Evolutionary conservation across 2,888 invertebrate species (phyloP), one percentile per base, ranked within the genome.

Genomic region (Chaetogeoica ovagalla): DNA sequence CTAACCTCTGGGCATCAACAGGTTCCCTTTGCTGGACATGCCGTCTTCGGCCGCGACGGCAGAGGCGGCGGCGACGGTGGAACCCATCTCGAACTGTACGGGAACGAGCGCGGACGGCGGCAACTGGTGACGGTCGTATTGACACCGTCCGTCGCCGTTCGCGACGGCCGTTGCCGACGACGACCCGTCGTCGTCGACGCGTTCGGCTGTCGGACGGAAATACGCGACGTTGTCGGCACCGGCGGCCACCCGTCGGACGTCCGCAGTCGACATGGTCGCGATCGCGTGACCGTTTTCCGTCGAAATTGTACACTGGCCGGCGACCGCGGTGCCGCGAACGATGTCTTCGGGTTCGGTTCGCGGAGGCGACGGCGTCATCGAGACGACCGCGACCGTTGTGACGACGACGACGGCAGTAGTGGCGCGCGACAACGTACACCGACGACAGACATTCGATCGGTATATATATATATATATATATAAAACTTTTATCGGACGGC

Each of bases 1-100:
- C 79, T 79, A 9, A 79, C 79, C 79, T 79, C 37, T 70, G 13
- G 79, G 79, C 60, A 55, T 71, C 63, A 79, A 71, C 70, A 79
- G 63, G 79, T 79, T 79, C 5, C 71, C 79, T 30, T 37, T 79
- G 70, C 79, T 71, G 57, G 70, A 55, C 79, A 79, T 60, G 6
- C 4, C 62, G 62, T 62, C 37, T 52, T 39, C 70, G 43, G 11
- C 55, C 37, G 17, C 59, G 43, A 66, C 39, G 48, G 48, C 48
- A 48, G 8, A 4, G 39, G 39, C 8, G 39, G 39, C 8, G 39
- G 39, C 39, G 39, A 0, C 70, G 77, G 23, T 39, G 63, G n/a
- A 63, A 6, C 30, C 21, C 57, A 57, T 65, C 62, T 79, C 79
- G 79, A 79, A 79, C 52, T 63, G 70, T 1, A 23, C 77, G 11